phyloP scores from a whole-genome alignment of 1,140 invertebrate genomes.

The Aradophagus sp. region DNA sequence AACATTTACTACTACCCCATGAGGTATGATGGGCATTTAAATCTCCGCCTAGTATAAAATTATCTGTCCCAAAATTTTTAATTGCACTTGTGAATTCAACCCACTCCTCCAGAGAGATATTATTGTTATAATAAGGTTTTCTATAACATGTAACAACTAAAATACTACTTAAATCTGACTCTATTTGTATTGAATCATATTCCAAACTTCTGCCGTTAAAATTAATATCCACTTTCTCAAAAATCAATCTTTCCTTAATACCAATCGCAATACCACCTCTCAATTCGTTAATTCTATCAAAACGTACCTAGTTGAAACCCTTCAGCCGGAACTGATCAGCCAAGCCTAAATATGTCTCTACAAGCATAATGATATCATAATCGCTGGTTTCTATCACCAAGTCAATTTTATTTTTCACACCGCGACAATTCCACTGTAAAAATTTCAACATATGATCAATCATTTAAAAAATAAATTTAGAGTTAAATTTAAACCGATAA shows the following conservation, averaged over 20 bases:
- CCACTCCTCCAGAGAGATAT: slow-evolving; percentile 11
- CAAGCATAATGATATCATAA: slow-evolving; percentile 43
- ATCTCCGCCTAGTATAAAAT: slow-evolving; percentile 19
- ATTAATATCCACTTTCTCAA: slow-evolving; percentile 12
- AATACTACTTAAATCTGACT: slow-evolving; percentile 8
- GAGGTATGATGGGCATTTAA: slow-evolving; percentile 23
- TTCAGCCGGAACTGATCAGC: slow-evolving; percentile 31
- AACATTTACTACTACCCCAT: slow-evolving; percentile 4
- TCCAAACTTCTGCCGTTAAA: slow-evolving; percentile 4
- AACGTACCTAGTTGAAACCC: slow-evolving; percentile 33
- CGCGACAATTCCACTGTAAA: slow-evolving; percentile 33
- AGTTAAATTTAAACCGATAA: neutral
- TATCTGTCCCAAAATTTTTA: neutral
- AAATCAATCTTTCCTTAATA: slow-evolving; percentile 34
- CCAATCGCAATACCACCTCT: slow-evolving; percentile 43
- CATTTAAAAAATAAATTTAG: neutral
- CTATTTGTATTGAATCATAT: slow-evolving; percentile 3
- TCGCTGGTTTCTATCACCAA: slow-evolving; percentile 22
- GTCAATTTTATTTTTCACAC: slow-evolving; percentile 45
- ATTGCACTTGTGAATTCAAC: slow-evolving; percentile 9
- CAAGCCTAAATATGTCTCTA: slow-evolving; percentile 44
- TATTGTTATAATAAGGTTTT: neutral
- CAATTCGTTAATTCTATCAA: slow-evolving; percentile 23
- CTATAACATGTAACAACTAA: slow-evolving; percentile 22
- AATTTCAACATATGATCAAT: slow-evolving; percentile 14